Evolutionary conservation across 2,113 vertebrate species (phyloP).

Genomic region (Myanophis thanlyinensis): DNA sequence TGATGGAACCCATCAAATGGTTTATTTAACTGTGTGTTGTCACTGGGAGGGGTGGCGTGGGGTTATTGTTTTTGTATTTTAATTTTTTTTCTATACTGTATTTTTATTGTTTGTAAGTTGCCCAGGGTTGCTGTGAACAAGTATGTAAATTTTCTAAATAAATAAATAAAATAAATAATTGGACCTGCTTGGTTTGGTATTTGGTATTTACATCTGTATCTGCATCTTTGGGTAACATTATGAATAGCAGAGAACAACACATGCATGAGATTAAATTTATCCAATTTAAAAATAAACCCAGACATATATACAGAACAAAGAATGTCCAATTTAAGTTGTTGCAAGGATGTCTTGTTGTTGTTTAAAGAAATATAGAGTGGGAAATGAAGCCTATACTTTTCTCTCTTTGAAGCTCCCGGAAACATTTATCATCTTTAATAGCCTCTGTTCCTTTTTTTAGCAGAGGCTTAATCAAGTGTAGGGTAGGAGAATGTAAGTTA

Average conservation of each 20-base stretch:
- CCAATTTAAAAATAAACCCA: not conserved
- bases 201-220: not conserved
- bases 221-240: not conserved
- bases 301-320: not conserved
- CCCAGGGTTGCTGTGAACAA: too few relatives aligned
- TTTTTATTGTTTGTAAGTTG: too few relatives aligned
- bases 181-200: not conserved
- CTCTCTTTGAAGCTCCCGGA: not conserved
- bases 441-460: not conserved
- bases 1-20: too few relatives aligned
- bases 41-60: too few relatives aligned
- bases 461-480: not conserved
- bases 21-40: too few relatives aligned
- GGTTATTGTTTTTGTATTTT: too few relatives aligned
- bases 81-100: too few relatives aligned
- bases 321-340: not conserved
- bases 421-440: not conserved
- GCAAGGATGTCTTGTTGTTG: not conserved
- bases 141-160: too few relatives aligned
- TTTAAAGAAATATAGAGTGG: not conserved
- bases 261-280: not conserved
- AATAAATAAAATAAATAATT: not conserved
- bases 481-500: not conserved
- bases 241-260: not conserved
- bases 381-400: not conserved